Evolutionary conservation across 1,140 invertebrate genomes (phyloP).

Genomic region (Amyelois transitella): DNA sequence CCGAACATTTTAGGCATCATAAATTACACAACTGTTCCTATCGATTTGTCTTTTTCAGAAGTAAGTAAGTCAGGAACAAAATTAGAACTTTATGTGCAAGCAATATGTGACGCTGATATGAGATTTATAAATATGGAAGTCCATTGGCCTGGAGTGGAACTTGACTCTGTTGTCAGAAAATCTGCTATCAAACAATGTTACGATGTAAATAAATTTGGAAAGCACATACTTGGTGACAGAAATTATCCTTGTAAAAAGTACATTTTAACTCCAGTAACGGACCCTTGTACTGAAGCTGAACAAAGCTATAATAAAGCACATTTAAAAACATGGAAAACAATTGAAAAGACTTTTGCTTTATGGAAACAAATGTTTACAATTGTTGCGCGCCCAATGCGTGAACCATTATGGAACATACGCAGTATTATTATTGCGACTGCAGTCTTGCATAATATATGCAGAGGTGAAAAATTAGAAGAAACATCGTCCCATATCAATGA

Average conservation of each 20-base stretch:
- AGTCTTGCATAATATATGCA: neutral
- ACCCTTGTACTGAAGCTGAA: constrained; percentile 6
- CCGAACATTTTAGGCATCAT: neutral
- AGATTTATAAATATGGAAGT: neutral
- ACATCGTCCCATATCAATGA: neutral
- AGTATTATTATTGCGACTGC: neutral
- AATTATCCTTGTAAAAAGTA: constrained; percentile 26
- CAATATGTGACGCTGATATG: neutral
- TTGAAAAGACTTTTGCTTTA: constrained; percentile 12
- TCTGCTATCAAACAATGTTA: neutral
- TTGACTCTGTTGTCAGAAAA: neutral
- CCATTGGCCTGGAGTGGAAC: neutral
- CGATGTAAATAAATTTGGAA: neutral
- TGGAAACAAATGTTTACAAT: constrained; percentile 8
- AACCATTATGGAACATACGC: neutral
- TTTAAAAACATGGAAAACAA: constrained; percentile 13
- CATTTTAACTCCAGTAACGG: constrained; percentile 32
- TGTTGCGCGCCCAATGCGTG: neutral
- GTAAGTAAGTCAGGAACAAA: neutral
- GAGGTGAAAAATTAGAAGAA: neutral
- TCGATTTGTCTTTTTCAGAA: neutral
- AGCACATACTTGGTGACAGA: constrained; percentile 28
- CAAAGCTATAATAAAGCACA: constrained; percentile 12
- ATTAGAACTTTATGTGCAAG: neutral
- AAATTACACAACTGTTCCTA: neutral